phyloP scores from a whole-genome alignment of 2,113 vertebrate species.

The Lepisosteus oculatus region DNA sequence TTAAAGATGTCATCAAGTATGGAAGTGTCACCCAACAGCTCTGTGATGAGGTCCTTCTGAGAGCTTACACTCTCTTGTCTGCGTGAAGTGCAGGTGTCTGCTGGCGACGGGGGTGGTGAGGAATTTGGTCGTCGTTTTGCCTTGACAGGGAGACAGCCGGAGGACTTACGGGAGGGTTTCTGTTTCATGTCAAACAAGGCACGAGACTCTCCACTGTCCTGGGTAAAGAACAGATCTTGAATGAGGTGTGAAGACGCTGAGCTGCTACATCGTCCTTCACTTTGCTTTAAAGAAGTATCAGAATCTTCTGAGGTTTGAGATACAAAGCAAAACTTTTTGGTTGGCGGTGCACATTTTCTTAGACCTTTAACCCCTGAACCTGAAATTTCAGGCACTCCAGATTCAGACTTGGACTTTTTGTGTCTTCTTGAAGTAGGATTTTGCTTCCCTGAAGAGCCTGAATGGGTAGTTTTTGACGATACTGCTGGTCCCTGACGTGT shows the following conservation, averaged over 20 bases:
- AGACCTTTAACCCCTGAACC: not conserved
- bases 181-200: not conserved
- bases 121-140: not conserved
- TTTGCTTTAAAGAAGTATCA: not conserved
- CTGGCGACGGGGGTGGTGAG: not conserved
- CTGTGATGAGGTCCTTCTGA: conserved; percentile 50
- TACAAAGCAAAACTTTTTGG: not conserved
- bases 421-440: too few relatives aligned
- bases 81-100: not conserved
- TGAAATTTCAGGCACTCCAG: not conserved
- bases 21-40: conserved; percentile 89
- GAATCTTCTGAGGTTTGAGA: not conserved
- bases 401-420: not conserved
- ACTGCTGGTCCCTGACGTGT: conserved; percentile 21
- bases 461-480: too few relatives aligned
- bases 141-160: too few relatives aligned
- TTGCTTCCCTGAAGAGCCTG: too few relatives aligned
- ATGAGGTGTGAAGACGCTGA: not conserved
- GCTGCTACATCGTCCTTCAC: not conserved
- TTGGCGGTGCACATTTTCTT: not conserved
- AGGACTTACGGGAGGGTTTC: not conserved
- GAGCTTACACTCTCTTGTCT: conserved; percentile 28
- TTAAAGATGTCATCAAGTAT: conserved; percentile 82
- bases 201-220: not conserved
- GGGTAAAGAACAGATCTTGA: not conserved